phyloP scores from a whole-genome alignment of 2,113 vertebrate genomes.

The Onychostruthus taczanowskii region DNA sequence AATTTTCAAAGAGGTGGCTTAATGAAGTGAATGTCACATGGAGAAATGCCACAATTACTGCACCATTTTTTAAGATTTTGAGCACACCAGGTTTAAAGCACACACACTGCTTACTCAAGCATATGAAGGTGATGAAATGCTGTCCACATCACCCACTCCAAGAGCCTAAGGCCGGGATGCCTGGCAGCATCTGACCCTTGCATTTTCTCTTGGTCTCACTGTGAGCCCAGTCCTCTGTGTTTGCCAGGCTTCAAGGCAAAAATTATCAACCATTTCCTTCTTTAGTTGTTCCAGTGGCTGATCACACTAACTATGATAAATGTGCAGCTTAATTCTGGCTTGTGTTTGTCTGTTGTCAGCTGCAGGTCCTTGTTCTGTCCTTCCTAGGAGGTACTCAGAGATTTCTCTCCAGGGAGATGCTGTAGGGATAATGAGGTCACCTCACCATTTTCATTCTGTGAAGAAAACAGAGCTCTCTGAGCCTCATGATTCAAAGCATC shows the following conservation, averaged over 20 bases:
- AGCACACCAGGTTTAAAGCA: neutral
- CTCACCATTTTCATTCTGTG: neutral
- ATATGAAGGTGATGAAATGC: neutral
- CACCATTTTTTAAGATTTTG: neutral
- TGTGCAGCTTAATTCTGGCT: neutral
- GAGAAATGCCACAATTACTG: neutral
- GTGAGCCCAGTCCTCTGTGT: neutral
- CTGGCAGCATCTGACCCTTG: neutral
- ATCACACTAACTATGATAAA: neutral
- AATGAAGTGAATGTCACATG: neutral
- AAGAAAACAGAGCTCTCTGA: neutral
- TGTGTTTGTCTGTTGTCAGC: neutral
- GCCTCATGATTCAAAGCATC: neutral
- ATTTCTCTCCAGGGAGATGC: neutral
- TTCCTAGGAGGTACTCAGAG: neutral
- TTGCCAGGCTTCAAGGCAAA: neutral
- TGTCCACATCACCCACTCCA: neutral
- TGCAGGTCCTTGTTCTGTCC: neutral
- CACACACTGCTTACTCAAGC: neutral
- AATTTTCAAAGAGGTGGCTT: neutral
- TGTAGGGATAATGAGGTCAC: neutral
- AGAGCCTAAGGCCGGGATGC: neutral
- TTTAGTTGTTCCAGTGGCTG: neutral
- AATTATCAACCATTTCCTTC: neutral
- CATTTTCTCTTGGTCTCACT: neutral